Percentiles rank a stretch among this genome's conserved stretches.
phyloP scores from a whole-genome alignment of 2,113 vertebrate genomes.

The Nycticorax nycticorax region DNA sequence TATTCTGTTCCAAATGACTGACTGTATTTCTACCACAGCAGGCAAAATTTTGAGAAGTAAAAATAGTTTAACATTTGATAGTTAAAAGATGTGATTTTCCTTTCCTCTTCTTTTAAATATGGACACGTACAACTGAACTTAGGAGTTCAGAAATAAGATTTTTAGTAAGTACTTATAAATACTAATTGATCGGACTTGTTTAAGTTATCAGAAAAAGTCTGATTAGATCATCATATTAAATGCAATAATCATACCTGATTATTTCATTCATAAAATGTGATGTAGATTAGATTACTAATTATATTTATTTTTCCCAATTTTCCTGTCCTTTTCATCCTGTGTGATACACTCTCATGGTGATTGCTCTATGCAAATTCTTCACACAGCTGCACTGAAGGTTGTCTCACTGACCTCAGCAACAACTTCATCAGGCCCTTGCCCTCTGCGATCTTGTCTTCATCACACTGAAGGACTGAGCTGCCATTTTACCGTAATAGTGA shows the following conservation, averaged over 20 bases:
- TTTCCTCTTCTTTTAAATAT: background rate
- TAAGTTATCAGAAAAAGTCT: background rate
- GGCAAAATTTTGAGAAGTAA: background rate
- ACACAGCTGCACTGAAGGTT: background rate
- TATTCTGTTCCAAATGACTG: background rate
- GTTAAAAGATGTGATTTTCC: background rate
- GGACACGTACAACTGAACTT: background rate
- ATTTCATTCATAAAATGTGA: constrained; percentile 15
- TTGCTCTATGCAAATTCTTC: constrained; percentile 16
- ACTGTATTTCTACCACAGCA: background rate
- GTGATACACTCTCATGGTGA: background rate
- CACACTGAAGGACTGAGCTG: rapidly evolving
- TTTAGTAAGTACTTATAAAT: background rate
- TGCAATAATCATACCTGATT: constrained; percentile 14
- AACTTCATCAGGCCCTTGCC: background rate
- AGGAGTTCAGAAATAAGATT: background rate
- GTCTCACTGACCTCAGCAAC: background rate
- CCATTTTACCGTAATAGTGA: background rate
- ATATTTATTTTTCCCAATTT: constrained; percentile 6
- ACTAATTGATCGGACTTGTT: background rate
- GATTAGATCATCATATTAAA: constrained; percentile 44
- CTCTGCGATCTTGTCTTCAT: background rate
- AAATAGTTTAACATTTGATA: background rate
- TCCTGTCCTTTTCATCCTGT: constrained; percentile 8
- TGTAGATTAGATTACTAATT: constrained; percentile 34